Evolutionary conservation across 2,113 vertebrate genomes (phyloP).

Genomic region (Fregetta grallaria): DNA sequence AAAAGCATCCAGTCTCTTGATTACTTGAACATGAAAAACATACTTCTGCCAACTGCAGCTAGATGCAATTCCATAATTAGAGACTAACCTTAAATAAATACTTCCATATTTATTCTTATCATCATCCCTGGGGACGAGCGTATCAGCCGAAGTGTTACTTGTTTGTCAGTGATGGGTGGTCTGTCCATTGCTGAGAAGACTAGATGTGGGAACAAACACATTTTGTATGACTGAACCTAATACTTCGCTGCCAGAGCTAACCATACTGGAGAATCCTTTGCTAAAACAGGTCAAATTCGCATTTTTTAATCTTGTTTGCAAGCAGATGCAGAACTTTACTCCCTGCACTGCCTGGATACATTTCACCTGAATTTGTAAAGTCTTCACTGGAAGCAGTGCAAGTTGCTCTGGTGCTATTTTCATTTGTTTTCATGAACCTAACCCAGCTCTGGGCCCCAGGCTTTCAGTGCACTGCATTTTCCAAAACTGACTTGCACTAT

Average conservation of each 20-base stretch:
- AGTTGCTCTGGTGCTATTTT: neutral
- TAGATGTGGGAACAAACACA: rapidly evolving
- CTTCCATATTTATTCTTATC: neutral
- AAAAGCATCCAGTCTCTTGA: neutral
- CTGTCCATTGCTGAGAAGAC: neutral
- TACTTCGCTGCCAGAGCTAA: neutral
- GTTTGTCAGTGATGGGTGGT: neutral
- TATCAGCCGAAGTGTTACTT: neutral
- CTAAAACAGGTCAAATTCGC: neutral
- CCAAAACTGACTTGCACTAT: neutral
- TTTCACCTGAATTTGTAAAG: neutral
- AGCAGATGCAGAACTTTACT: neutral
- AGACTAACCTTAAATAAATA: neutral
- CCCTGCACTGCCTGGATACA: neutral
- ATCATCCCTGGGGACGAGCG: neutral
- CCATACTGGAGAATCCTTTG: neutral
- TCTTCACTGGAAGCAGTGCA: rapidly evolving
- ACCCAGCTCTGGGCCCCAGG: neutral
- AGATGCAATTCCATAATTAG: neutral
- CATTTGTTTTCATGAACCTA: no score
- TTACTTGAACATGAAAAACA: neutral
- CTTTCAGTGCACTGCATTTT: neutral
- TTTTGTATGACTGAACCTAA: no score
- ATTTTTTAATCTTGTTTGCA: neutral
- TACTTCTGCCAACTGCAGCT: neutral